Percentiles rank a stretch among this genome's conserved stretches.
Evolutionary conservation across 2,888 invertebrate genomes (phyloP).

Genomic region (Drosophila neonasuta): DNA sequence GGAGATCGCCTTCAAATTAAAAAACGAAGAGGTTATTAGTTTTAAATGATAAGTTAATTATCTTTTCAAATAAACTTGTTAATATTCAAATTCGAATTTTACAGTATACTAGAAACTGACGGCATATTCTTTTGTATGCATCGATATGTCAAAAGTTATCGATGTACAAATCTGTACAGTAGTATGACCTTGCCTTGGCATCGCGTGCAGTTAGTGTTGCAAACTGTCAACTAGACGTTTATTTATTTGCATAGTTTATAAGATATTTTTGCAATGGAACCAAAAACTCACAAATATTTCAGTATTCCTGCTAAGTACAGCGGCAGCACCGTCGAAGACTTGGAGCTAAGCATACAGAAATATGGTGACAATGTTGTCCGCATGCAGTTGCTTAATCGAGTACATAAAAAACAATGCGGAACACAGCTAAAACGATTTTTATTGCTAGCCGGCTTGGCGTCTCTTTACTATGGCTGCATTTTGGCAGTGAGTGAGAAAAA

Average conservation of each 20-base stretch:
- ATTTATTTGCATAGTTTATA: constrained; percentile 28
- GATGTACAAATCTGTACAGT: constrained; percentile 56
- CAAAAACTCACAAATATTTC: constrained; percentile 53
- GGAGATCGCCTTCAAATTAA: too few relatives aligned
- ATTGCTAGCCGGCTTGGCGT: constrained; percentile 33
- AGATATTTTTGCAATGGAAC: constrained; percentile 40
- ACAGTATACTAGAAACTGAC: constrained; percentile 23
- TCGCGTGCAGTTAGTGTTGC: constrained; percentile 21
- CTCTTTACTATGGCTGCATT: constrained; percentile 39
- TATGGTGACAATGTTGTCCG: constrained; percentile 68
- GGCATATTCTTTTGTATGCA: constrained; percentile 58
- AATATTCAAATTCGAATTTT: too few relatives aligned
- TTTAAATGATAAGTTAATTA: too few relatives aligned
- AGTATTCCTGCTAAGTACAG: constrained; percentile 60
- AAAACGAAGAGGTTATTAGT: too few relatives aligned
- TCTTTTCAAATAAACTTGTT: too few relatives aligned
- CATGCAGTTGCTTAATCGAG: constrained; percentile 65
- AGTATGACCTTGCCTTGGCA: constrained; percentile 45
- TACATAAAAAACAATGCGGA: constrained; percentile 51
- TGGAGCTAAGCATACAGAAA: constrained; percentile 60
- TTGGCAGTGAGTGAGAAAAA: constrained; percentile 7
- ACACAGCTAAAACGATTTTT: constrained; percentile 49
- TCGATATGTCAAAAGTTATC: constrained; percentile 47
- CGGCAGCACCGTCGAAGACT: constrained; percentile 55
- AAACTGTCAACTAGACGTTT: neutral